Evolutionary conservation across 2,113 vertebrate genomes (phyloP).

Genomic region (Pseudopodoces humilis): DNA sequence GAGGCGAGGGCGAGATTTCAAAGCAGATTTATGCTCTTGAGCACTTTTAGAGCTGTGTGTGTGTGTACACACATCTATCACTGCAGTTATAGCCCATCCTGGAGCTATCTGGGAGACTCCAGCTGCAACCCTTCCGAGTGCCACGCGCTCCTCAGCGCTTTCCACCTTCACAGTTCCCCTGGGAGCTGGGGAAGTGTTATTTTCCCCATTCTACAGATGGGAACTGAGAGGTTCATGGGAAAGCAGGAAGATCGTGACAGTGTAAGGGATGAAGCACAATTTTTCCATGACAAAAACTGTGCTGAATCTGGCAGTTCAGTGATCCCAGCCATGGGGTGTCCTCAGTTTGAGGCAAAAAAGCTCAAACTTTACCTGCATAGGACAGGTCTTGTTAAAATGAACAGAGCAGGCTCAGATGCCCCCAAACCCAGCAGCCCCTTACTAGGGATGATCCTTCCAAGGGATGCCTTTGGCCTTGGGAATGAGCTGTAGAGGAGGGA

Average conservation of each 20-base stretch:
- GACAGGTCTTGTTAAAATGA: not conserved
- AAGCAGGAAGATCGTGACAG: not conserved
- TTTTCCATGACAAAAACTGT: not conserved
- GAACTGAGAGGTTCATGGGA: not conserved
- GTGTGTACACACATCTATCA: conserved; percentile 12
- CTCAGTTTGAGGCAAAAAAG: not conserved
- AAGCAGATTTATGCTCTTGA: conserved; percentile 26
- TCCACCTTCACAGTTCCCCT: conserved; percentile 3
- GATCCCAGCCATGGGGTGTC: not conserved
- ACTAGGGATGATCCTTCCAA: not conserved
- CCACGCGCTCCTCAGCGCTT: conserved; percentile 1
- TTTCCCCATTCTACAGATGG: conserved; percentile 13
- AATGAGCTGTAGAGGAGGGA: not conserved
- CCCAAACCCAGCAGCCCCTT: not conserved
- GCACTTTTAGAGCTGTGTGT: not conserved
- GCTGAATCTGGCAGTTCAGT: not conserved
- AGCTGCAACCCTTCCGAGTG: conserved; percentile 41
- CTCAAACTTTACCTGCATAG: not conserved
- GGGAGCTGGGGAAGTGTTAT: conserved; percentile 6
- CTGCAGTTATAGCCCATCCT: not conserved
- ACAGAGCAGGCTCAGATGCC: not conserved
- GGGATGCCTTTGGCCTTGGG: not conserved
- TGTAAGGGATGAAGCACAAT: not conserved
- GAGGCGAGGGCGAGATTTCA: conserved; percentile 16
- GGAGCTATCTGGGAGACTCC: not conserved